Conservation (phyloP, 1,140 invertebrate genomes). For the Drosophila nebulosa region DNA sequence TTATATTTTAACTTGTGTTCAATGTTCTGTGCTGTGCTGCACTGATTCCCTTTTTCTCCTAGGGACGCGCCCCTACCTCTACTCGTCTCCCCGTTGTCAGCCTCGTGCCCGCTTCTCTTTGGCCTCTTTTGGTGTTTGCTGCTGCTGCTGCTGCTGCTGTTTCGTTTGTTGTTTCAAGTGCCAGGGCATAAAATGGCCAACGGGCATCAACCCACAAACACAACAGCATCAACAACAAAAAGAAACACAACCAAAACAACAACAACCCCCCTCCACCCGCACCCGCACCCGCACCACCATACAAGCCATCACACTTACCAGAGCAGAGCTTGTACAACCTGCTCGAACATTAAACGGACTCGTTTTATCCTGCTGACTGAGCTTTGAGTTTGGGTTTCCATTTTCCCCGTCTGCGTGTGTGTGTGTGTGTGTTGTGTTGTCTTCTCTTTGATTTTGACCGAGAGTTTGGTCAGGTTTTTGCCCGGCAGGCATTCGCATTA, state of each 20-base stretch:
- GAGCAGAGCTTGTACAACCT: not conserved
- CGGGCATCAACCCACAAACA: constrained; percentile 26
- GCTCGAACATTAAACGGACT: constrained; percentile 56
- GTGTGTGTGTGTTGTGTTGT: constrained; percentile 20
- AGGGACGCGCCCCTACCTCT: not conserved
- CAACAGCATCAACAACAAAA: constrained; percentile 17
- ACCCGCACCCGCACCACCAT: not conserved
- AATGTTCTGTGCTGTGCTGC: constrained; percentile 48
- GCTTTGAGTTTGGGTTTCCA: constrained; percentile 43
- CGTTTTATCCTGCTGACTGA: constrained; percentile 69
- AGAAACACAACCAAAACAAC: constrained; percentile 6
- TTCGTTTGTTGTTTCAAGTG: constrained; percentile 50
- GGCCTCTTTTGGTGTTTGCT: not conserved
- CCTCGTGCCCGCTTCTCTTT: not conserved
- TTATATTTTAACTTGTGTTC: constrained; percentile 72
- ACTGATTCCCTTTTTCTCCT: not conserved
- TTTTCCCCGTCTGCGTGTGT: not conserved
- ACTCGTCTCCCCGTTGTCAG: not conserved
- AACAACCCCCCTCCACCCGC: not conserved
- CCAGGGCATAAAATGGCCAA: constrained; percentile 48
- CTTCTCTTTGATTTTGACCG: constrained; percentile 36
- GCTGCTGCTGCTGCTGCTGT: constrained; percentile 5
- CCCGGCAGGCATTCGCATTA: constrained; percentile 31
- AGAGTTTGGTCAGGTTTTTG: constrained; percentile 14
- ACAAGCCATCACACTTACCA: too few relatives aligned